Evolutionary conservation across 2,113 vertebrate species (phyloP).

Genomic region (Sula dactylatra): DNA sequence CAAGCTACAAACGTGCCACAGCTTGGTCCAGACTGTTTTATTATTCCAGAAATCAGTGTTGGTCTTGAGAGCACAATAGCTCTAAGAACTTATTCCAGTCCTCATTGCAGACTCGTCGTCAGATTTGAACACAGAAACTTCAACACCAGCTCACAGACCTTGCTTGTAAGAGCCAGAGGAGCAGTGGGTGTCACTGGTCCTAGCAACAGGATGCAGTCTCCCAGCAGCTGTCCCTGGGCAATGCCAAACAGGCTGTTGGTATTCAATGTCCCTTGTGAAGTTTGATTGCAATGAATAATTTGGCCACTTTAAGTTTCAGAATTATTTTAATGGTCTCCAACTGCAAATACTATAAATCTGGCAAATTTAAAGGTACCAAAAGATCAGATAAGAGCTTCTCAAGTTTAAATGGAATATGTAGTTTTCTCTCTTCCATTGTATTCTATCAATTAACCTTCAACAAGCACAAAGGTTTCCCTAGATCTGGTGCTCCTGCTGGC

Average conservation of each 20-base stretch:
- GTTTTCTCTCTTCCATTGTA: neutral
- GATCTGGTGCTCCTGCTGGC: conserved; percentile 40
- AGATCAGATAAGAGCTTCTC: neutral
- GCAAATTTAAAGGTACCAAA: neutral
- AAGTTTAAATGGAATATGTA: neutral
- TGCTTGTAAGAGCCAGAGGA: neutral
- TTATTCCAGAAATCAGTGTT: neutral
- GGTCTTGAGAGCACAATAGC: neutral
- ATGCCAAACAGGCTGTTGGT: neutral
- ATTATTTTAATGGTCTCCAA: neutral
- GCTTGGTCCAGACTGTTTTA: neutral
- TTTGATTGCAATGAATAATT: neutral
- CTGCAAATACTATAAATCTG: neutral
- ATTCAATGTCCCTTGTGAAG: neutral
- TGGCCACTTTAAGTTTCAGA: neutral
- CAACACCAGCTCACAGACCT: neutral
- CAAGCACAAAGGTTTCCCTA: conserved; percentile 8
- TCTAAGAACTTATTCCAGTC: neutral
- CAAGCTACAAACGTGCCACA: rapidly evolving
- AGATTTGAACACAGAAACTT: neutral
- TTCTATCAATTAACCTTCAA: conserved; percentile 59
- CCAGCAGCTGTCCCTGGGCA: neutral
- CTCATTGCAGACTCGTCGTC: rapidly evolving
- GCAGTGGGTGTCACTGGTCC: neutral
- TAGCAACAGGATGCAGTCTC: neutral